Percentiles rank a stretch among this genome's conserved stretches.
Evolutionary conservation across 1,140 invertebrate species (phyloP).

Genomic region (Adelges cooleyi): DNA sequence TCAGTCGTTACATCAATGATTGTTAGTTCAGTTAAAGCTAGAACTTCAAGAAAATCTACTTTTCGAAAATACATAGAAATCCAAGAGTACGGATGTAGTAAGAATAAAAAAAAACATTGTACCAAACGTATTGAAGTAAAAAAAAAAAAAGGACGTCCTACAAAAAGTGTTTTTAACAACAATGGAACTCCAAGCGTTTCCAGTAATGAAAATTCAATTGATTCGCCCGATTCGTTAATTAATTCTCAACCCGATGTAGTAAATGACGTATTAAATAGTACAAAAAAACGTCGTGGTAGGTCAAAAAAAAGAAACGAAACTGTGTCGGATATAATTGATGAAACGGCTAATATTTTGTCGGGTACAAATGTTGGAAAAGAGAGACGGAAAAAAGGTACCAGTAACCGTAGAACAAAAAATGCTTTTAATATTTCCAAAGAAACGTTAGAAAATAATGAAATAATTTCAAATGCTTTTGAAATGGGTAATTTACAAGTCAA

Average conservation of each 20-base stretch:
- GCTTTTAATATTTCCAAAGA: no score
- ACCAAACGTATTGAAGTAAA: background rate
- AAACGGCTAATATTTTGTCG: background rate
- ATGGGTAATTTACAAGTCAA: no score
- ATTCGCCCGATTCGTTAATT: no score
- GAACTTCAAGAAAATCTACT: background rate
- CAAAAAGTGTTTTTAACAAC: background rate
- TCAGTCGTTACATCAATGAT: background rate
- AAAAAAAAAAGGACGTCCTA: conserved; percentile 7
- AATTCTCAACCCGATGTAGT: no score
- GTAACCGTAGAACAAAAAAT: no score
- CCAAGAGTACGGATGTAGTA: no score
- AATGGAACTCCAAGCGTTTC: background rate
- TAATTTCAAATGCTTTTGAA: no score
- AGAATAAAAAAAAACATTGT: no score
- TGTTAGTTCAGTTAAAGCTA: no score
- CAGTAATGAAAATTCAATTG: background rate
- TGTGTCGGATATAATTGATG: background rate
- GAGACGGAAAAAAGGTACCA: background rate
- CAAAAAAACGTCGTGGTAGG: background rate
- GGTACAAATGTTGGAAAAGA: background rate
- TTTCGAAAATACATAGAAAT: no score
- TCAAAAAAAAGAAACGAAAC: background rate
- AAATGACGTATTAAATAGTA: no score
- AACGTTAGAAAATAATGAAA: no score